Conservation (phyloP, 2,888 invertebrate genomes). For the Cryptocheilus praepositus region DNA sequence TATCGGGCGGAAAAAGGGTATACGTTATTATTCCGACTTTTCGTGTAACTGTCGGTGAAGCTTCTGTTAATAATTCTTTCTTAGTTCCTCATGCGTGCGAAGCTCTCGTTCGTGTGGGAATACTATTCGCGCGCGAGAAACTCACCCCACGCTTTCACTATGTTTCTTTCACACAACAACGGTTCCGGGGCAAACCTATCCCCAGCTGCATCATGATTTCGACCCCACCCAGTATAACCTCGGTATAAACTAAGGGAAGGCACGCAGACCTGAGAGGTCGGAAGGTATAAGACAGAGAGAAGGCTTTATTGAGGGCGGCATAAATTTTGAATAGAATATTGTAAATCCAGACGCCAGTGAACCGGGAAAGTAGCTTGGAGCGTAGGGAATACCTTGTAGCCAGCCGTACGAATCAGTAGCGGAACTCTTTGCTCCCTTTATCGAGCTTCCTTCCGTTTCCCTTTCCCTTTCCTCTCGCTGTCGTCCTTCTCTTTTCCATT, state of each 20-base stretch:
- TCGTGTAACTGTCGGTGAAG: no score
- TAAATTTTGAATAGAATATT: constrained; percentile 65
- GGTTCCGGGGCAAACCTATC: no score
- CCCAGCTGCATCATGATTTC: no score
- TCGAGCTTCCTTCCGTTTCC: not conserved
- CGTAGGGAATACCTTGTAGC: constrained; percentile 16
- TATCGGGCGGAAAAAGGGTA: no score
- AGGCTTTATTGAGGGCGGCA: constrained; percentile 53
- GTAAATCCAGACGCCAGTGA: constrained; percentile 58
- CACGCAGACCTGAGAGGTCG: constrained; percentile 31
- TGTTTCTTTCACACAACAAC: no score
- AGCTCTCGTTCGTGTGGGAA: no score
- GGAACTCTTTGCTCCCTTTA: not conserved
- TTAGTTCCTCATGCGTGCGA: no score
- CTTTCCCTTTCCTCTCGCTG: not conserved
- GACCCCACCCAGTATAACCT: constrained; percentile 18
- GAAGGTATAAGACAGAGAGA: constrained; percentile 26
- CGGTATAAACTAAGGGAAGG: constrained; percentile 32
- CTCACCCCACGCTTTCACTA: no score
- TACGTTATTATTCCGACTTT: no score
- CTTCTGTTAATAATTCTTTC: no score
- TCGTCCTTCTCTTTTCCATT: no score
- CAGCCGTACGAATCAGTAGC: not conserved
- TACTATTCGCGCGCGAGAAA: no score
- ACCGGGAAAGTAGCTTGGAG: constrained; percentile 56